Conservation (phyloP, 2,888 invertebrate species). For the Melieria picta region DNA sequence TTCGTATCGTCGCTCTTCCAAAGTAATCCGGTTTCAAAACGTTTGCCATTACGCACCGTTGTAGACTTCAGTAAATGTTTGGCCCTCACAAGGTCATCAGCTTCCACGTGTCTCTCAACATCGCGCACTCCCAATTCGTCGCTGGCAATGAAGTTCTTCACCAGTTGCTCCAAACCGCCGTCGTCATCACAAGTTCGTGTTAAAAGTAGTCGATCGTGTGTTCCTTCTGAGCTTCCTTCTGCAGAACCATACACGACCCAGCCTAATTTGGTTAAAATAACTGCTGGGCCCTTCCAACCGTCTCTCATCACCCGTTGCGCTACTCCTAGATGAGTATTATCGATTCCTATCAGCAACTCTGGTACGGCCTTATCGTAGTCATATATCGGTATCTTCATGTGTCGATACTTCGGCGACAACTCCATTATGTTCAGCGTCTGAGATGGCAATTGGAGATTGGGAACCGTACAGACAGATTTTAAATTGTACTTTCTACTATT, state of each 20-base stretch:
- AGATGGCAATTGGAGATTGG: conserved; percentile 28
- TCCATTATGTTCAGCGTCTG: conserved; percentile 21
- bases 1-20: conserved; percentile 40
- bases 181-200: not conserved
- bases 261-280: conserved; percentile 26
- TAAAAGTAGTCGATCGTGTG: not conserved
- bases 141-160: conserved; percentile 7
- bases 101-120: not conserved
- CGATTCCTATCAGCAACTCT: conserved; percentile 32
- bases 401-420: conserved; percentile 18
- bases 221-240: not conserved
- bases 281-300: conserved; percentile 23
- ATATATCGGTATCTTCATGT: conserved; percentile 15
- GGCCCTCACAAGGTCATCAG: conserved; percentile 6
- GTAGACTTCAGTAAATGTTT: not conserved
- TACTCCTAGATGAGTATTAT: conserved; percentile 29
- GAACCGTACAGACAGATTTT: conserved; percentile 32
- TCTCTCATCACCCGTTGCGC: conserved; percentile 4
- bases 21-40: conserved; percentile 39
- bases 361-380: conserved; percentile 22
- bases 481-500: conserved; percentile 30
- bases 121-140: conserved; percentile 11
- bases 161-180: conserved; percentile 3
- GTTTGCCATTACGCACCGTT: not conserved
- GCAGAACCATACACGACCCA: conserved; percentile 20